A percentile compares a stretch with the other conserved stretches of the same genome.
Evolutionary conservation across 2,888 invertebrate genomes (phyloP).

Genomic region (Myathropa florea): DNA sequence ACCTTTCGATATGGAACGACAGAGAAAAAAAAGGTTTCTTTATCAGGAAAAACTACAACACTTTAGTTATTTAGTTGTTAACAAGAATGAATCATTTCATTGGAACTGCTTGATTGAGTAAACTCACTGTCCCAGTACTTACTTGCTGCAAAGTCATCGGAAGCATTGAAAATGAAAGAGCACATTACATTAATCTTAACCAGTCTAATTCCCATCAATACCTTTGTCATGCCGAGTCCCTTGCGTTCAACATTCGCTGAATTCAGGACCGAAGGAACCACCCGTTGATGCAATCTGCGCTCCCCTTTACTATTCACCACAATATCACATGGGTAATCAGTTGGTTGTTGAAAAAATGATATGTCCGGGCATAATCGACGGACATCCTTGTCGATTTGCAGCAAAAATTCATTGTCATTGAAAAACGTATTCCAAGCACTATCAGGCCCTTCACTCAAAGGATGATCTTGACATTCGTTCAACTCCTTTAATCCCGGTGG

Average conservation of each 20-base stretch:
- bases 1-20: no score
- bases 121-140: conserved; percentile 4
- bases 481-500: conserved; percentile 87
- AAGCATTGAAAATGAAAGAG: conserved; percentile 10
- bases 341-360: conserved; percentile 97
- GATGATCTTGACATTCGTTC: conserved; percentile 87
- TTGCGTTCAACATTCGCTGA: conserved; percentile 94
- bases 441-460: conserved; percentile 94
- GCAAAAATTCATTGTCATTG: conserved; percentile 97
- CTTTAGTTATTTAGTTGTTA: no score
- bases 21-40: no score
- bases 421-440: conserved; percentile 98
- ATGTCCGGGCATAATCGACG: conserved; percentile 96
- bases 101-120: no score
- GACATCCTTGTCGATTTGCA: conserved; percentile 99
- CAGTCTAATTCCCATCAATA: conserved; percentile 78
- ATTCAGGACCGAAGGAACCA: conserved; percentile 91
- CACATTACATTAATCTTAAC: neutral
- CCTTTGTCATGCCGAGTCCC: conserved; percentile 94
- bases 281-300: conserved; percentile 92
- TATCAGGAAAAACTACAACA: no score
- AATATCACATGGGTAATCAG: conserved; percentile 92
- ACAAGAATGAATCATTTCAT: no score
- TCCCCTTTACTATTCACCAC: conserved; percentile 90
- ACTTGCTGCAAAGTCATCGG: conserved; percentile 53